Conservation (phyloP, 2,888 invertebrate genomes). For the Agriotes lineatus region DNA sequence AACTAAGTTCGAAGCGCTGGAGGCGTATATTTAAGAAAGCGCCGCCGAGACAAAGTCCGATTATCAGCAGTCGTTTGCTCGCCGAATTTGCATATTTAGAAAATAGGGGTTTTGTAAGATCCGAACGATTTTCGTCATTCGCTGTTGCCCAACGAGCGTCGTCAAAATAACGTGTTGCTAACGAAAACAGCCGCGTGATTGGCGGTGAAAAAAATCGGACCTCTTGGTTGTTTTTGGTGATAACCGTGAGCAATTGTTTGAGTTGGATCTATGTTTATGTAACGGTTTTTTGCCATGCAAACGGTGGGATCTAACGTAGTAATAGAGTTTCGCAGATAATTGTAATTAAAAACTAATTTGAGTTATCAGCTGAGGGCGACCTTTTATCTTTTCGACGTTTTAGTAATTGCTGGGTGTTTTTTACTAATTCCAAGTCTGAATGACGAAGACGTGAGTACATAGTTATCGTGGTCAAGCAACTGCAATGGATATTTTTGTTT, state of each 20-base stretch:
- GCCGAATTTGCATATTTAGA: constrained; percentile 7
- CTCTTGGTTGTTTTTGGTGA: neutral
- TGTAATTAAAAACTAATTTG: too few relatives aligned
- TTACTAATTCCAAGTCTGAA: too few relatives aligned
- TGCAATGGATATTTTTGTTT: too few relatives aligned
- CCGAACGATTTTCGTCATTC: constrained; percentile 8
- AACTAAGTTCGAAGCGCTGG: neutral
- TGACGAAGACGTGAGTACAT: too few relatives aligned
- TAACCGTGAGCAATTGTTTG: neutral
- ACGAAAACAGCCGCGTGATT: neutral
- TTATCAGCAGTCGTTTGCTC: neutral
- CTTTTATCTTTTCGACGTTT: too few relatives aligned
- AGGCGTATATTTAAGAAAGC: constrained; percentile 9
- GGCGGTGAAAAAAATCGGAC: neutral
- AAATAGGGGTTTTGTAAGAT: neutral
- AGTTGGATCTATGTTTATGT: too few relatives aligned
- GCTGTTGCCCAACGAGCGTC: neutral
- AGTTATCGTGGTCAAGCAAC: too few relatives aligned
- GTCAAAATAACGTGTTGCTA: neutral
- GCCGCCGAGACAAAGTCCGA: constrained; percentile 9
- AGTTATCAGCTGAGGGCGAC: too few relatives aligned
- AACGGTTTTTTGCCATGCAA: too few relatives aligned
- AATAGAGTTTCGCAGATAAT: too few relatives aligned
- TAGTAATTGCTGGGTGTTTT: too few relatives aligned
- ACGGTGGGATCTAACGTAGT: too few relatives aligned